phyloP scores from a whole-genome alignment of 1,140 invertebrate species.

The Rhagoletis pomonella region DNA sequence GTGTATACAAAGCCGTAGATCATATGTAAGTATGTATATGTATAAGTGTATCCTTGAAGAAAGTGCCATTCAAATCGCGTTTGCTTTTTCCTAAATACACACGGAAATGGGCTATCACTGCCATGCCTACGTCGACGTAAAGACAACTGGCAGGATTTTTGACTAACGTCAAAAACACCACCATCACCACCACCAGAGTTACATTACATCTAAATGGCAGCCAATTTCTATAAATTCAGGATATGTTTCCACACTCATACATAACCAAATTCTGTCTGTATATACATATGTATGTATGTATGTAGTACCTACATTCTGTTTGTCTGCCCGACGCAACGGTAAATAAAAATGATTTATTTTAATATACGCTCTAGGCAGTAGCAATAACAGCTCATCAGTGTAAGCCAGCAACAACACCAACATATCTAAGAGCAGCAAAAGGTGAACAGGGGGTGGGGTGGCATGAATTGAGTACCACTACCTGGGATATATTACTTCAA shows the following conservation, averaged over 20 bases:
- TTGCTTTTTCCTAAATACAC: no score
- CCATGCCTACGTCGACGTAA: not conserved
- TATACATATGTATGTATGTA: not conserved
- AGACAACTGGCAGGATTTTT: constrained; percentile 9
- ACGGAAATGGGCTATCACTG: not conserved
- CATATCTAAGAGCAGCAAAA: not conserved
- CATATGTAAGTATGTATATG: no score
- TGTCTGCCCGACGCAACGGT: constrained; percentile 59
- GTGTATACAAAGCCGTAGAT: no score
- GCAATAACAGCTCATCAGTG: constrained; percentile 43
- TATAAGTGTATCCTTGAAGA: no score
- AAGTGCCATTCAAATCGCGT: no score
- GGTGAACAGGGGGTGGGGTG: not conserved
- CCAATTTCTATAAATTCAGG: not conserved
- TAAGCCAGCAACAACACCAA: not conserved
- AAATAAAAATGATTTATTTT: constrained; percentile 74
- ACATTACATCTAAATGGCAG: not conserved
- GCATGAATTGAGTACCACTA: not conserved
- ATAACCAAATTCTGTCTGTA: not conserved
- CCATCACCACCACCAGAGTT: not conserved
- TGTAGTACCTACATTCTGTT: not conserved
- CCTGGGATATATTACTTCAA: constrained; percentile 7
- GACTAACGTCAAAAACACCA: not conserved
- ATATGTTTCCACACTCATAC: not conserved
- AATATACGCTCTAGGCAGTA: constrained; percentile 61